These are phyloP conservation scores for Cyanistes caeruleus DNA, from an alignment of 2,113 vertebrate species.

Conservation along the genomic window DNA sequence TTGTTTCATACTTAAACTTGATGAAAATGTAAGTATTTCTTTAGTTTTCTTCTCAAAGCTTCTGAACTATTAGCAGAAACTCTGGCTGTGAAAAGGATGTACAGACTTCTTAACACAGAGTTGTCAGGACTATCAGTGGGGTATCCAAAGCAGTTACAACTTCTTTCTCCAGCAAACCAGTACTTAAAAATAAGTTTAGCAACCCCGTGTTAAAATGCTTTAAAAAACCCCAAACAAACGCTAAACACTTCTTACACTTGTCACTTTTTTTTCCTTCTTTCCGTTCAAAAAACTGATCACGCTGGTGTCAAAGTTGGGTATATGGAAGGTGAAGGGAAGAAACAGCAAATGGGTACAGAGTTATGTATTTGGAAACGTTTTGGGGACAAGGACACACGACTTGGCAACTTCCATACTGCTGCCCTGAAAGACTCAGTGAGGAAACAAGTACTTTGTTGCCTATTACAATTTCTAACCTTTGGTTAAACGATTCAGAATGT, in stretches of 20 bases:
- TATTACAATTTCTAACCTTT: neutral
- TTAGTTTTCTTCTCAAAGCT: neutral
- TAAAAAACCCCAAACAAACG: rapidly evolving
- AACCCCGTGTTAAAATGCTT: neutral
- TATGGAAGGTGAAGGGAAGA: neutral
- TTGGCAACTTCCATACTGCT: neutral
- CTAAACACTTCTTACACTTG: neutral
- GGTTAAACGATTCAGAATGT: rapidly evolving
- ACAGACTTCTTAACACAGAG: neutral
- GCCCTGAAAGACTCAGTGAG: neutral
- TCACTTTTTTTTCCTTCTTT: neutral
- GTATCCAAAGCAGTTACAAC: neutral
- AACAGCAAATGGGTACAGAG: neutral
- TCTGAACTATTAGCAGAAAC: neutral
- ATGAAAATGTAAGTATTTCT: neutral
- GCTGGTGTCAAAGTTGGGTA: rapidly evolving
- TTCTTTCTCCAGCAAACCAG: neutral
- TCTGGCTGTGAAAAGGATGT: neutral
- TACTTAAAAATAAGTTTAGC: neutral
- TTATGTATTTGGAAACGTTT: neutral
- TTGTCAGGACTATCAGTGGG: neutral
- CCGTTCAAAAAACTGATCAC: neutral
- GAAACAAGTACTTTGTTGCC: neutral
- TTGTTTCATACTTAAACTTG: neutral
- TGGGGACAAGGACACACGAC: neutral